A percentile compares a stretch with the other conserved stretches of the same genome.
Evolutionary conservation across 2,888 invertebrate genomes (phyloP).

Genomic region (Plagodis dolabraria): DNA sequence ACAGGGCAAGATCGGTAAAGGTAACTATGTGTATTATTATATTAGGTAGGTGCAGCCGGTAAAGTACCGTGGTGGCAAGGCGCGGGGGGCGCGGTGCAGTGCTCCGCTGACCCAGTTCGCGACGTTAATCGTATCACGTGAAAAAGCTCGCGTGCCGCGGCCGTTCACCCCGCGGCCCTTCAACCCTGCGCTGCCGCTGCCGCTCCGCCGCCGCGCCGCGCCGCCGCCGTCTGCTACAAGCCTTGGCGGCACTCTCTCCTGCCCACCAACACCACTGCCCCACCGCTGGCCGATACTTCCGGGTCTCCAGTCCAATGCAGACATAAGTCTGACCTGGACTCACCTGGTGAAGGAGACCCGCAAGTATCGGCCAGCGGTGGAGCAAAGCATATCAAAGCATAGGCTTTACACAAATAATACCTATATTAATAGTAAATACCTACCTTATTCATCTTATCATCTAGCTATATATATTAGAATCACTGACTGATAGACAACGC

Average conservation of each 20-base stretch:
- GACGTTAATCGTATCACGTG: conserved; percentile 71
- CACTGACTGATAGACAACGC: too few relatives aligned
- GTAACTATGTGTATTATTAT: background rate
- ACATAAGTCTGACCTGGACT: too few relatives aligned
- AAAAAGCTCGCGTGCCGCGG: conserved; percentile 72
- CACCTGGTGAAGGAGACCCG: too few relatives aligned
- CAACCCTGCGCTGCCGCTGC: conserved; percentile 24
- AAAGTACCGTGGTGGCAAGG: conserved; percentile 29
- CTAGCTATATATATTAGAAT: too few relatives aligned
- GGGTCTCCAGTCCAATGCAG: too few relatives aligned
- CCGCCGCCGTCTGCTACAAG: background rate
- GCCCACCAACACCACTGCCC: too few relatives aligned
- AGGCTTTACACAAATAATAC: too few relatives aligned
- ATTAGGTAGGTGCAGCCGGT: conserved; percentile 33
- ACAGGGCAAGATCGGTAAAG: background rate
- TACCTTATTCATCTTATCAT: too few relatives aligned
- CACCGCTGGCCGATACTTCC: too few relatives aligned
- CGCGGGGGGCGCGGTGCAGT: conserved; percentile 51
- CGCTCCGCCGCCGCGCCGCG: conserved; percentile 1
- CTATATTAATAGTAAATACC: too few relatives aligned
- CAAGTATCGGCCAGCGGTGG: too few relatives aligned
- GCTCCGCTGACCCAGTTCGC: conserved; percentile 71
- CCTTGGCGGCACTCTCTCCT: background rate
- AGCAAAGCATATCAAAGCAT: too few relatives aligned
- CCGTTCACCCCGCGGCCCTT: conserved; percentile 55